A percentile compares a stretch with the other conserved stretches of the same genome.
Evolutionary conservation across 2,113 vertebrate genomes (phyloP).

Genomic region (Nansenia antarctica): DNA sequence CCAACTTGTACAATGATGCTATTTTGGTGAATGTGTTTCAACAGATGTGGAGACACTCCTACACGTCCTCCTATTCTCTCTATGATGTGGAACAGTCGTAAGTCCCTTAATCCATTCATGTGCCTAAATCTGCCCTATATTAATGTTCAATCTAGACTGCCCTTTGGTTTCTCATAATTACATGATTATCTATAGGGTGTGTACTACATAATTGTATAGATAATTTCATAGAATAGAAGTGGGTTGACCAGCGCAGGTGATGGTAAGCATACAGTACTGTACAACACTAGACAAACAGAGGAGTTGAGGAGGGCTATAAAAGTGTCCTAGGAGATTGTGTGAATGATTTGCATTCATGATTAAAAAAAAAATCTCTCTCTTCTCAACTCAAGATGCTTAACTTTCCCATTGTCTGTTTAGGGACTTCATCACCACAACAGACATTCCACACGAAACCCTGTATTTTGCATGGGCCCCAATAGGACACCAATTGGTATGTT

Average conservation of each 20-base stretch:
- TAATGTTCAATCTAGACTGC: background rate
- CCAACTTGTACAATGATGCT: no score
- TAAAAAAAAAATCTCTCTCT: background rate
- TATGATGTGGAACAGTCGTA: slow-evolving; percentile 78
- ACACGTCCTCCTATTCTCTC: slow-evolving; percentile 85
- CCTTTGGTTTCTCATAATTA: background rate
- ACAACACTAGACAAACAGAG: background rate
- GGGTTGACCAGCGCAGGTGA: background rate
- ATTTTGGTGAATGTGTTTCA: slow-evolving; percentile 15
- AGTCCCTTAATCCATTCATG: slow-evolving; percentile 38
- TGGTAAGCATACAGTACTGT: no score
- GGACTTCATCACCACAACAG: slow-evolving; percentile 71
- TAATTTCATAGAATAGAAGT: no score
- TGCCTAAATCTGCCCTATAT: background rate
- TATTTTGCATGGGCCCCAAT: slow-evolving; percentile 88
- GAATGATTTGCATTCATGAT: background rate
- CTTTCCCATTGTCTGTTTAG: slow-evolving; percentile 65
- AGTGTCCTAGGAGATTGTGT: background rate
- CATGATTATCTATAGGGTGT: background rate
- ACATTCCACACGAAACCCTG: slow-evolving; percentile 83
- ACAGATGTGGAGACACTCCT: slow-evolving; percentile 93
- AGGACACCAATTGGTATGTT: slow-evolving; percentile 90
- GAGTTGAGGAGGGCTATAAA: background rate
- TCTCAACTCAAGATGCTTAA: background rate
- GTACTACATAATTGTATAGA: background rate